Base-by-base conservation (phyloP, 2,888 invertebrate species). In the Vannuccia rotundouncinata region DNA sequence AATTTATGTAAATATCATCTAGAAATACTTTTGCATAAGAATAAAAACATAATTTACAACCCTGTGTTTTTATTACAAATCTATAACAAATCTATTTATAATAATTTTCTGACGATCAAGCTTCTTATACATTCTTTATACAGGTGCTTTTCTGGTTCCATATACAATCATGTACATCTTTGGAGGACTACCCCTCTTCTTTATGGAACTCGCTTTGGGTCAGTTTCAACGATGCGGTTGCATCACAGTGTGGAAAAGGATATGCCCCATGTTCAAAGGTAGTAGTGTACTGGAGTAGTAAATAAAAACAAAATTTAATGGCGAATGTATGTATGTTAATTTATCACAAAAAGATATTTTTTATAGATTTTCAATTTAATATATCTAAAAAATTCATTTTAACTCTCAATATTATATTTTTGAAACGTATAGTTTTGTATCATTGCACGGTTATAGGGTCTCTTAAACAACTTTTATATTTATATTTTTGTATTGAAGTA, bases 221-320 rank as follows among this genome's bases (percentile, higher is more conserved):
- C 96, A 96, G 89, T 96, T 93, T 89, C 95, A 95, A 86, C 91
- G 94, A 92, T 83, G 93, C 86, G 96, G 96, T 77, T 95, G 95
- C 83, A 91, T 96, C 82, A 94, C 94, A 75, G 92, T 95, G 82
- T 95, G 95, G 95, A 93, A 93, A 85, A 91, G 93, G 84, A 93
- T 95, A 84, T 95, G 95, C 88, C 95, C 96, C 0, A 93, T 95
- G 81, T 91, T 95, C 82, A 94, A 94, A 91, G 95, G 95, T 88
- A 83, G n/a, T n/a, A n/a, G n/a, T n/a, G n/a, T n/a, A n/a, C n/a
- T n/a, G n/a, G n/a, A n/a, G n/a, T n/a, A n/a, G n/a, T n/a, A n/a
- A n/a, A n/a, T 82, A 82, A 0, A 74, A n/a, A 74, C 22, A 13
- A 74, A 13, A 74, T 13, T 59, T 17, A 13, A 13, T 59, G 59